These are phyloP conservation scores for Pentamera pediparva DNA, from an alignment of 53 echinoderm and acorn worm species.

Conservation along the genomic window DNA sequence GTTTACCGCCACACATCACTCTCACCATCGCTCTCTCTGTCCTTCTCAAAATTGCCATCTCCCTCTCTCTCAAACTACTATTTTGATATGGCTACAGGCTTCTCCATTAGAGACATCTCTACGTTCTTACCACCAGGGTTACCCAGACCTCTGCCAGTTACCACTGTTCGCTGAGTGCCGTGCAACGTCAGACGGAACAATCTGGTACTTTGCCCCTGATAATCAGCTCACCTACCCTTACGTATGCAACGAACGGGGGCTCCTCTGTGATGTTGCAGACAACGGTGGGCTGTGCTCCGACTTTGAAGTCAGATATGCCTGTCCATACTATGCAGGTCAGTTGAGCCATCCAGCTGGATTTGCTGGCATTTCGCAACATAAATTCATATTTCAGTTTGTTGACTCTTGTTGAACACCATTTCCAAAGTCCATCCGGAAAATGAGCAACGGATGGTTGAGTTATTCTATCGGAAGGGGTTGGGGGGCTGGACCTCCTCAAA, in stretches of 20 bases:
- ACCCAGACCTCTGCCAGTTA: constrained; percentile 10
- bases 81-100: too few relatives aligned
- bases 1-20: too few relatives aligned
- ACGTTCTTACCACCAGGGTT: constrained; percentile 1
- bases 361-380: not conserved
- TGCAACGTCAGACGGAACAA: not conserved
- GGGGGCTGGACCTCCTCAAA: not conserved
- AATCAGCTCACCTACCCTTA: constrained; percentile 26
- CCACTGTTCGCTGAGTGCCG: constrained; percentile 53
- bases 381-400: not conserved
- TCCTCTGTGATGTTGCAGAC: constrained; percentile 9
- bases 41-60: too few relatives aligned
- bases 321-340: constrained; percentile 35
- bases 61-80: too few relatives aligned
- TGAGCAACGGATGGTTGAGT: too few relatives aligned
- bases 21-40: too few relatives aligned
- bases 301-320: constrained; percentile 49
- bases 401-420: not conserved
- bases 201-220: constrained; percentile 13
- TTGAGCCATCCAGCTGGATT: not conserved
- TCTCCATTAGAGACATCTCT: not conserved
- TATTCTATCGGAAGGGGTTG: not conserved
- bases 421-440: too few relatives aligned
- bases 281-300: constrained; percentile 23
- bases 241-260: constrained; percentile 24